Conservation (phyloP, 1,140 invertebrate species). For the Pseudachorutes palmiensis region DNA sequence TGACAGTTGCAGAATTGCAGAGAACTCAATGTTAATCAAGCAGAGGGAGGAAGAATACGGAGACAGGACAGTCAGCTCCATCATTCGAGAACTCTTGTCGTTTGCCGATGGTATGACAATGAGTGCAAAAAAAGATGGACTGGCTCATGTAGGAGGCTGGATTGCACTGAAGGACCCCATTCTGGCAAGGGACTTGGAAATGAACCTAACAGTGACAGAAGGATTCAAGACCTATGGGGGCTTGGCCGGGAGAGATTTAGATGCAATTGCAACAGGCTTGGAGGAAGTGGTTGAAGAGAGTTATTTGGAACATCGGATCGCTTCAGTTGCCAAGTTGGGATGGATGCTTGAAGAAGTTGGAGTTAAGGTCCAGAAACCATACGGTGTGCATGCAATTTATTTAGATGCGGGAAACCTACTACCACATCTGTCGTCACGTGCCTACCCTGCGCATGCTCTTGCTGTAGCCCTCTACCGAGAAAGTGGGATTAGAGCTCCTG, state of each 20-base stretch:
- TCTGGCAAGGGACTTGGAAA: not conserved
- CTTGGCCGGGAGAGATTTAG: slow-evolving; percentile 23
- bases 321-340: slow-evolving; percentile 10
- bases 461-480: slow-evolving; percentile 10
- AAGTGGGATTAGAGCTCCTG: not conserved
- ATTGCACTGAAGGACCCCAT: slow-evolving; percentile 11
- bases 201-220: slow-evolving; percentile 10
- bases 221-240: slow-evolving; percentile 26
- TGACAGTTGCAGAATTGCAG: slow-evolving; percentile 10
- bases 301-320: slow-evolving; percentile 22
- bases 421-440: not conserved
- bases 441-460: slow-evolving; percentile 15
- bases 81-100: slow-evolving; percentile 20
- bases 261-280: slow-evolving; percentile 22
- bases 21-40: slow-evolving; percentile 25
- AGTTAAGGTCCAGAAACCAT: not conserved
- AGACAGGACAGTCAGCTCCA: slow-evolving; percentile 12
- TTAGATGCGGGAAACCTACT: not conserved
- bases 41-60: slow-evolving; percentile 9
- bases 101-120: slow-evolving; percentile 19
- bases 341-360: not conserved
- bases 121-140: slow-evolving; percentile 27
- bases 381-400: not conserved
- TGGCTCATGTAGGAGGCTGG: slow-evolving; percentile 22
- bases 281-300: slow-evolving; percentile 21